These are phyloP conservation scores for Uloborus plumipes DNA, from an alignment of 2,888 invertebrate species.

Conservation along the genomic window DNA sequence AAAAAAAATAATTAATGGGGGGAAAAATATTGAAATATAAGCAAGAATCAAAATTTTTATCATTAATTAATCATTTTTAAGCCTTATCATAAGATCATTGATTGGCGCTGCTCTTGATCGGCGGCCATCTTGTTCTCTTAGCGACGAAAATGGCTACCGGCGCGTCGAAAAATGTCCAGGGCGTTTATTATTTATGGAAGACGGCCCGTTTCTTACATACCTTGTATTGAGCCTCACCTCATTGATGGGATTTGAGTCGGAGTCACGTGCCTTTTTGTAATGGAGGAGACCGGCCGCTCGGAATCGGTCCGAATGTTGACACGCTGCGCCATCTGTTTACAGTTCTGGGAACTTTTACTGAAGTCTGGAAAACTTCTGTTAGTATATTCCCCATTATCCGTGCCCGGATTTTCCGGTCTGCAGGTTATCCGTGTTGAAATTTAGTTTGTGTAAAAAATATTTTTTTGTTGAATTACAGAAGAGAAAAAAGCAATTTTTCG, in stretches of 20 bases:
- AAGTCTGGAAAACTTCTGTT: too few species aligned
- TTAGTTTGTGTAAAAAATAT: too few species aligned
- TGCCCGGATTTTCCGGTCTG: too few species aligned
- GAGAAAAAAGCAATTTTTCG: too few species aligned
- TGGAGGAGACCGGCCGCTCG: conserved; percentile 27
- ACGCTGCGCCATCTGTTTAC: conserved; percentile 35
- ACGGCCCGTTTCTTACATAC: conserved; percentile 39
- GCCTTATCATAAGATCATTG: not conserved
- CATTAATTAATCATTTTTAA: too few species aligned
- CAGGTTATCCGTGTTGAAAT: too few species aligned
- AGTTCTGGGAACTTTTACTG: not conserved
- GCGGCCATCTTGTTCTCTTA: conserved; percentile 42
- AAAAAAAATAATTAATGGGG: too few species aligned
- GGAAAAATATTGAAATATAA: too few species aligned
- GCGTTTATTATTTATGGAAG: conserved; percentile 60
- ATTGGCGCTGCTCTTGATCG: not conserved
- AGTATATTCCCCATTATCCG: too few species aligned
- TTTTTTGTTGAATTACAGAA: too few species aligned
- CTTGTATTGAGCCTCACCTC: conserved; percentile 48
- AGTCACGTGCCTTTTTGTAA: conserved; percentile 27
- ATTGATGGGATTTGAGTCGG: conserved; percentile 44
- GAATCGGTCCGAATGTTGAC: not conserved
- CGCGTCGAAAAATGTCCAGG: conserved; percentile 58
- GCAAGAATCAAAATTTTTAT: too few species aligned
- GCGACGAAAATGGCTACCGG: conserved; percentile 56